Evolutionary conservation across 2,888 invertebrate species (phyloP).

Genomic region (Thumatha senex): DNA sequence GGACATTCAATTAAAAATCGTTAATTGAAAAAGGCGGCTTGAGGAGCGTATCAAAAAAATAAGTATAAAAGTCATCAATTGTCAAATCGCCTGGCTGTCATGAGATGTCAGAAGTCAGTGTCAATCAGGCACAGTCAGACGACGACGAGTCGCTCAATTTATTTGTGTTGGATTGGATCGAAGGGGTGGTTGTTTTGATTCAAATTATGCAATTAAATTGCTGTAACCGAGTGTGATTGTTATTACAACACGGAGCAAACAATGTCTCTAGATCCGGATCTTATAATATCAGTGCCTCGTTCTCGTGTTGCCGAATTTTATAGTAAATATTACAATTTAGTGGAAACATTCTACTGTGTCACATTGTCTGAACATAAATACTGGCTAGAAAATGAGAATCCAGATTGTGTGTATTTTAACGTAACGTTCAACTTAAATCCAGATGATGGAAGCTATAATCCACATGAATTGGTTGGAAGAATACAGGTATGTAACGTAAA

Average conservation of each 20-base stretch:
- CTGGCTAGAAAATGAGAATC: constrained; percentile 56
- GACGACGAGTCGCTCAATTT: no score
- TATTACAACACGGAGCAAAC: constrained; percentile 46
- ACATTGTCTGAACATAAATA: constrained; percentile 72
- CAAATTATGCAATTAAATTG: constrained; percentile 68
- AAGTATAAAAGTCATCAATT: no score
- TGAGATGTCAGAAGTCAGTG: no score
- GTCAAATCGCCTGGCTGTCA: no score
- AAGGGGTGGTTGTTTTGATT: constrained; percentile 59
- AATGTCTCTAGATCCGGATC: constrained; percentile 75
- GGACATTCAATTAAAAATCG: no score
- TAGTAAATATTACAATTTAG: constrained; percentile 73
- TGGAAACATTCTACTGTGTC: constrained; percentile 80
- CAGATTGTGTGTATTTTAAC: constrained; percentile 71
- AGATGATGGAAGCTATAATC: constrained; percentile 68
- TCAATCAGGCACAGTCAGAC: no score
- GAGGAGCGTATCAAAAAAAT: no score
- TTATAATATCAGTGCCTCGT: constrained; percentile 71
- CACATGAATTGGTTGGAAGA: constrained; percentile 64
- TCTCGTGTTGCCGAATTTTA: constrained; percentile 71
- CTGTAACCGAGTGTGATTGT: constrained; percentile 51
- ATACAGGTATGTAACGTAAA: constrained; percentile 63
- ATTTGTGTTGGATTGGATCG: constrained; percentile 17
- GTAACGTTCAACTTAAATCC: constrained; percentile 73
- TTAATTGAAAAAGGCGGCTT: no score